These are phyloP conservation scores for Pelosia muscerda DNA, from an alignment of 2,888 invertebrate genomes.

Conservation along the genomic window DNA sequence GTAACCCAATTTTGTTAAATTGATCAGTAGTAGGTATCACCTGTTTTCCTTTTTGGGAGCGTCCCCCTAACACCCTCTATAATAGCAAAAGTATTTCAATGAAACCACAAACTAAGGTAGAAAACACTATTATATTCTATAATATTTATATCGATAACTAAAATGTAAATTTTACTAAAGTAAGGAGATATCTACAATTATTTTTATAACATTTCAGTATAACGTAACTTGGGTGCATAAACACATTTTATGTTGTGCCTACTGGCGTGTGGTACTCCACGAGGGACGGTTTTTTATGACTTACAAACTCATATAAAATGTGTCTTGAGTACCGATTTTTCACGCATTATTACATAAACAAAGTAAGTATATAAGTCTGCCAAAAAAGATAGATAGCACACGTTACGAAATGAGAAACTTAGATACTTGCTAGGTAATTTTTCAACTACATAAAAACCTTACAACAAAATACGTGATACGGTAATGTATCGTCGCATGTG, in stretches of 20 bases:
- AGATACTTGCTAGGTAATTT: slow-evolving; percentile 13
- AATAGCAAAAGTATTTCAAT: too few species aligned
- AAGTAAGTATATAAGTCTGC: slow-evolving; percentile 33
- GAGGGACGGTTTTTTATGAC: slow-evolving; percentile 47
- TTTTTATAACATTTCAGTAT: slow-evolving; percentile 36
- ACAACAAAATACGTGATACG: neutral
- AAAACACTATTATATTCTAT: too few species aligned
- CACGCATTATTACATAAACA: slow-evolving; percentile 49
- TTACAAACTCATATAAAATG: slow-evolving; percentile 51
- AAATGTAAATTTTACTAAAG: neutral
- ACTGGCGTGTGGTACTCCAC: too few species aligned
- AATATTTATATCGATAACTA: too few species aligned
- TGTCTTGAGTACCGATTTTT: slow-evolving; percentile 51
- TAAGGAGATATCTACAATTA: slow-evolving; percentile 10
- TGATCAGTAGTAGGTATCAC: too few species aligned
- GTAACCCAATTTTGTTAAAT: too few species aligned
- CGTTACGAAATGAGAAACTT: slow-evolving; percentile 12
- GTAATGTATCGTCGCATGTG: neutral
- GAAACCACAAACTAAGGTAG: too few species aligned
- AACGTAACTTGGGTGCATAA: slow-evolving; percentile 35
- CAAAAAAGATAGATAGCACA: slow-evolving; percentile 24
- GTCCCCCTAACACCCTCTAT: too few species aligned
- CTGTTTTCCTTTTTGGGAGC: too few species aligned
- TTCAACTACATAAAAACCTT: slow-evolving; percentile 15
- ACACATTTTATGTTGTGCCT: slow-evolving; percentile 33